Base-by-base conservation (phyloP, 2,113 vertebrate species). In the Scalopus aquaticus region DNA sequence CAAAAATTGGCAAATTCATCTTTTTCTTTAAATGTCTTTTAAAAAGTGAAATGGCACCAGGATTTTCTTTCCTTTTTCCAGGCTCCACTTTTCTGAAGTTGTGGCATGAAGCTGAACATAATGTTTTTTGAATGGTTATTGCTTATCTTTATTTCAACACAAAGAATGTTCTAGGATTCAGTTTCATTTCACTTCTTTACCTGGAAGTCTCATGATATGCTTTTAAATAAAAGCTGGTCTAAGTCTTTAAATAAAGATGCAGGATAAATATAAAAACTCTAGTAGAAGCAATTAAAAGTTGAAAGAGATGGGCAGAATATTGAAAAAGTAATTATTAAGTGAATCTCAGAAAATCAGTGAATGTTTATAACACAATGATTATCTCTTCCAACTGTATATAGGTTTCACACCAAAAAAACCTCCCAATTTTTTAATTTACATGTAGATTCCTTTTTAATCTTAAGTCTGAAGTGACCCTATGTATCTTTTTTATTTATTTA, bases 141-240 rank as follows among this genome's bases (percentile, higher is more conserved):
- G 7, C 9, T 74, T 64, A 22, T 65, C 35, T 54, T 51, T 72
- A n/a, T 69, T 81, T 74, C 42, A 74, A 56, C 13, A 72, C 26
- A 69, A 78, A 60, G 22, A 69, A 92, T 56, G 87, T 64, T 79
- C 62, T 67, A 62, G 35, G 82, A 91, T 56, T 3, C 49, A 83
- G 32, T 70, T 44, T 77, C 44, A 76, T 62, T 82, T 81, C 46
- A 81, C 42, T 67, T 60, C 22, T 88, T 77, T 44, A 74, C 46
- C 17, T 42, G 22, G n/a, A 90, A 87, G 19, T 37, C n/a, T 88
- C 42, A 19, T 1, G 26, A 39, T 72, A 39, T 37, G 37, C 8
- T 89, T 69, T 80, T 74, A 90, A 73, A 92, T 35, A 92, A 84
- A 91, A 90, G 77, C 8, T 24, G 20, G 20, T 56, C 20, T 56